These are phyloP conservation scores for Heliconius ismenius DNA, from an alignment of 2,888 invertebrate genomes.

Conservation along the genomic window DNA sequence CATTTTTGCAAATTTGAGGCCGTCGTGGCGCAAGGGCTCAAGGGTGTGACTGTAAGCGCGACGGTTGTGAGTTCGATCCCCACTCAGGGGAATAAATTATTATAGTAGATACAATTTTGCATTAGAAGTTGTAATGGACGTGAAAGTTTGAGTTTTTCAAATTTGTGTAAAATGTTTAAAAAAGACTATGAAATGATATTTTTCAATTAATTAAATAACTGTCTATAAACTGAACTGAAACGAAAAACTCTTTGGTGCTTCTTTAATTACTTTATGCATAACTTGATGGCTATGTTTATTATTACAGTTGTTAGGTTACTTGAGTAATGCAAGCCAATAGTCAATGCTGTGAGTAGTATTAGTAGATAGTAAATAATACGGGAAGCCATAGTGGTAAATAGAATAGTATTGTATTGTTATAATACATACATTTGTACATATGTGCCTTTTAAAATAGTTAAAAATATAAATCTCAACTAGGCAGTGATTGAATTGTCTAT, in stretches of 20 bases:
- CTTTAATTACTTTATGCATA: background rate
- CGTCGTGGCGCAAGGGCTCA: background rate
- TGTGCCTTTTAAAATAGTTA: background rate
- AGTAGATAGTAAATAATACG: slow-evolving; percentile 24
- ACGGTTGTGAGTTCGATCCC: too few species aligned
- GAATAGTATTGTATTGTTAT: slow-evolving; percentile 15
- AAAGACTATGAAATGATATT: background rate
- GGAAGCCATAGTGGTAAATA: slow-evolving; percentile 23
- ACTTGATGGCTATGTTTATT: background rate
- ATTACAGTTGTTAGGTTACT: background rate
- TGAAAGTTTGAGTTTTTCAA: background rate
- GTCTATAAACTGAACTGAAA: background rate
- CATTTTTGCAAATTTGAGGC: background rate
- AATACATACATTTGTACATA: background rate
- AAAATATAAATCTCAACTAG: background rate
- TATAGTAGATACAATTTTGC: too few species aligned
- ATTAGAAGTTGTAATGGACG: too few species aligned
- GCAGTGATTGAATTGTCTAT: background rate
- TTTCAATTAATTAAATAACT: background rate
- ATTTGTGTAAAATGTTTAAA: background rate
- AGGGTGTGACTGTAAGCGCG: too few species aligned
- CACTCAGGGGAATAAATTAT: too few species aligned
- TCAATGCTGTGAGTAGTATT: slow-evolving; percentile 16
- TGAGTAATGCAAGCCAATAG: slow-evolving; percentile 20
- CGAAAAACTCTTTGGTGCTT: too few species aligned